Conservation (phyloP, 2,113 vertebrate genomes). For the Lanius collurio region DNA sequence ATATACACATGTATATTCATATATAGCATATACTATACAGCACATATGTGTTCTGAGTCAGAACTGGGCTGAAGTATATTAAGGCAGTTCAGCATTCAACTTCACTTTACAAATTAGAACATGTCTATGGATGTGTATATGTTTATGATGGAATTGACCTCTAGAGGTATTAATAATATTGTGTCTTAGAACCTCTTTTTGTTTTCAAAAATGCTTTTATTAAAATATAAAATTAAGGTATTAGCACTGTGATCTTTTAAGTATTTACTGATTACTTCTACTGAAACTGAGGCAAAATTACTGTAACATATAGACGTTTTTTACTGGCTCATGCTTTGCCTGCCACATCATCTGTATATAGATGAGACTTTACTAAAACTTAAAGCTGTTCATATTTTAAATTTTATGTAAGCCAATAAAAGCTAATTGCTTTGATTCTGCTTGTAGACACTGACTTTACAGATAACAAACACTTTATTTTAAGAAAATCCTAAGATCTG, state of each 20-base stretch:
- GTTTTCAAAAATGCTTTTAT: background rate
- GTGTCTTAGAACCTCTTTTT: background rate
- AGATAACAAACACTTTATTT: background rate
- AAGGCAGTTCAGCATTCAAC: background rate
- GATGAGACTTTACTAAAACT: background rate
- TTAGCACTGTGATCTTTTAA: background rate
- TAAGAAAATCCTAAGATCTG: background rate
- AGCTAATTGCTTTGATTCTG: background rate
- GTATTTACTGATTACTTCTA: background rate
- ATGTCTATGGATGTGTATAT: background rate
- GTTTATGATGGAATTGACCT: background rate
- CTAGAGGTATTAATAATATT: background rate
- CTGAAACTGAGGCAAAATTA: background rate
- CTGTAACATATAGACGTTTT: background rate
- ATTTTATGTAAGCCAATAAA: background rate
- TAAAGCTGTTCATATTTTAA: background rate
- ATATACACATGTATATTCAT: accelerated
- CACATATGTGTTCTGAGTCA: background rate
- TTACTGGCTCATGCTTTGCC: background rate
- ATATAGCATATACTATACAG: background rate
- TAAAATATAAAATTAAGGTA: background rate
- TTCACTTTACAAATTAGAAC: background rate
- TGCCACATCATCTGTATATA: background rate
- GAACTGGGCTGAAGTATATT: background rate
- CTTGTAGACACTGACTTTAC: background rate